Percentiles rank a stretch among this genome's conserved stretches.
These are phyloP conservation scores for Athalia rosae DNA, from an alignment of 2,888 invertebrate species.

Conservation along the genomic window DNA sequence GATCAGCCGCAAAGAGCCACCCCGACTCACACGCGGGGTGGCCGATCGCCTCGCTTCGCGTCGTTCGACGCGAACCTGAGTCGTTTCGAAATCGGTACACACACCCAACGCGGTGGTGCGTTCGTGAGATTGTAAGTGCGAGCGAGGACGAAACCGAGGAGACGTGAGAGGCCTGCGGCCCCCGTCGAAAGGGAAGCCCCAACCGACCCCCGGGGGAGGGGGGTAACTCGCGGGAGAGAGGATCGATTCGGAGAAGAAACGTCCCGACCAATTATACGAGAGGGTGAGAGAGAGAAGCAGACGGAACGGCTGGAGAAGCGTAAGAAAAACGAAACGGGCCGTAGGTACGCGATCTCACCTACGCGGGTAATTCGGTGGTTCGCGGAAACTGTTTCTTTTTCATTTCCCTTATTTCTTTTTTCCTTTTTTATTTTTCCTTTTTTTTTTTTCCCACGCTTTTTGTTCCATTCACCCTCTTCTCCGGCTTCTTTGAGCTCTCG, in stretches of 20 bases:
- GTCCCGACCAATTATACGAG: conserved; percentile 29
- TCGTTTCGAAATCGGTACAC: not conserved
- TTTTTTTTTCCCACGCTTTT: conserved; percentile 18
- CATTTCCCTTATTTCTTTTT: not conserved
- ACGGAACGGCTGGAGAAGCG: not conserved
- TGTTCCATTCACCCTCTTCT: not conserved
- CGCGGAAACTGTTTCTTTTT: not conserved
- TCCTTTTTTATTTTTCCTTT: not conserved
- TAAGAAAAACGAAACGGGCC: not conserved
- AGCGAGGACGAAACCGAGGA: conserved; percentile 30
- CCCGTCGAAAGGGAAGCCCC: conserved; percentile 25
- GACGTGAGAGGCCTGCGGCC: conserved; percentile 30
- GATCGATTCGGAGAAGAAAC: conserved; percentile 36
- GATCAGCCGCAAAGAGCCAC: conserved; percentile 8
- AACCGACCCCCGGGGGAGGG: not conserved
- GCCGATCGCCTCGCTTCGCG: no score
- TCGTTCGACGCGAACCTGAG: no score
- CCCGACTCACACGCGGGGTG: no score
- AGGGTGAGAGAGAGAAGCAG: not conserved
- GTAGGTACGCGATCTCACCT: conserved; percentile 16
- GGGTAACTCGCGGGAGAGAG: conserved; percentile 7
- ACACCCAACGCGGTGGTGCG: conserved; percentile 1
- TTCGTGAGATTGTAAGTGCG: not conserved
- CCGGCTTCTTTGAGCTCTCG: not conserved
- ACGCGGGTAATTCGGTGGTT: no score